These are phyloP conservation scores for Anarsia innoxiella DNA, from an alignment of 2,888 invertebrate genomes.

Conservation along the genomic window DNA sequence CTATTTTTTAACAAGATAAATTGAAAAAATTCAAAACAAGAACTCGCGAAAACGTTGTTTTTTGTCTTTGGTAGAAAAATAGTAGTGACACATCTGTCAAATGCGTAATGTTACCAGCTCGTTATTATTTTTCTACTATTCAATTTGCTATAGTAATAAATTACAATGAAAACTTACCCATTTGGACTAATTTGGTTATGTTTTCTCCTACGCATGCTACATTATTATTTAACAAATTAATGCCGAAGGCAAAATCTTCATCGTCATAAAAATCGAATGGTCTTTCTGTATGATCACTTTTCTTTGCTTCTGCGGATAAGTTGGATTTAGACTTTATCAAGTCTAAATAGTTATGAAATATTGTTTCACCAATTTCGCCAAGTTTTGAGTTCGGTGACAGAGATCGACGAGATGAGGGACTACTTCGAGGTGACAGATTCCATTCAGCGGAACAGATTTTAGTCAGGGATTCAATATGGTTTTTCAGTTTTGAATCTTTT, in stretches of 20 bases:
- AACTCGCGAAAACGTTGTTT: background rate
- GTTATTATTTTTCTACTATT: background rate
- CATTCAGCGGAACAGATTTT: too few species aligned
- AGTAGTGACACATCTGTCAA: slow-evolving; percentile 8
- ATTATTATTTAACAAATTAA: slow-evolving; percentile 60
- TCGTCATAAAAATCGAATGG: slow-evolving; percentile 65
- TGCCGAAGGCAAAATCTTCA: slow-evolving; percentile 63
- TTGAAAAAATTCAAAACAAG: slow-evolving; percentile 11
- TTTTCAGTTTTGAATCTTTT: background rate
- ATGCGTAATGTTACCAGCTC: background rate
- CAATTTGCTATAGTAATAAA: background rate
- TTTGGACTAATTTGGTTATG: slow-evolving; percentile 58
- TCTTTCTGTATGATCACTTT: slow-evolving; percentile 42
- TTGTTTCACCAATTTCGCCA: slow-evolving; percentile 36
- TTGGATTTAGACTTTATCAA: slow-evolving; percentile 48
- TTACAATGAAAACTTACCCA: slow-evolving; percentile 36
- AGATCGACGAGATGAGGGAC: too few species aligned
- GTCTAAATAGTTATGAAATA: slow-evolving; percentile 51
- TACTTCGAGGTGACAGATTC: too few species aligned
- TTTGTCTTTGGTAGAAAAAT: slow-evolving; percentile 1
- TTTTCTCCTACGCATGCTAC: slow-evolving; percentile 65
- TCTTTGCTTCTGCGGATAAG: slow-evolving; percentile 29
- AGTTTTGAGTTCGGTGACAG: too few species aligned
- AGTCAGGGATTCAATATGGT: background rate
- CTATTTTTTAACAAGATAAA: slow-evolving; percentile 3